phyloP scores from a whole-genome alignment of 2,113 vertebrate genomes.

The Colinus virginianus region DNA sequence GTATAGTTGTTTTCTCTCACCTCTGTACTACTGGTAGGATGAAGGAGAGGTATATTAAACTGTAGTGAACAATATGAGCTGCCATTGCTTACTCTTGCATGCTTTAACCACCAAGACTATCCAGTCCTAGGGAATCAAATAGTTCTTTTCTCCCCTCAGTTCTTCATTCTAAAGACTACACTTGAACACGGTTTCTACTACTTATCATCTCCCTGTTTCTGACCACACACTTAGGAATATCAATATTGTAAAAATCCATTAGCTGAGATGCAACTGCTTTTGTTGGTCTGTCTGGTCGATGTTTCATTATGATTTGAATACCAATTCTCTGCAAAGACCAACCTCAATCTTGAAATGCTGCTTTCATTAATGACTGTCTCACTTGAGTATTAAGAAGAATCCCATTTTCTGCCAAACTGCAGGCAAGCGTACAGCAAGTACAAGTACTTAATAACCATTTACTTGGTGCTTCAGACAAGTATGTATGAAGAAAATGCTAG shows the following conservation, averaged over 20 bases:
- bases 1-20: neutral
- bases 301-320: neutral
- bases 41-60: neutral
- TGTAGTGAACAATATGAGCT: neutral
- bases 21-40: neutral
- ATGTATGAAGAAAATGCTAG: neutral
- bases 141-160: neutral
- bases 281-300: neutral
- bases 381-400: neutral
- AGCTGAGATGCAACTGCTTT: neutral
- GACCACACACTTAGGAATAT: neutral
- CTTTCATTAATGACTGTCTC: neutral
- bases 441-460: neutral
- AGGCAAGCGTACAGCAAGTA: neutral
- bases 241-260: neutral
- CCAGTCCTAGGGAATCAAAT: neutral
- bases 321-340: neutral
- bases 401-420: neutral
- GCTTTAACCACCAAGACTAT: neutral
- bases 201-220: neutral
- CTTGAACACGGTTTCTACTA: neutral
- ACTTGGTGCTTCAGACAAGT: neutral
- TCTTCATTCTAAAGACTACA: neutral
- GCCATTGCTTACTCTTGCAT: neutral
- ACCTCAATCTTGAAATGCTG: neutral